Evolutionary conservation across 2,113 vertebrate species (phyloP).

Genomic region (Hypanus sabinus): DNA sequence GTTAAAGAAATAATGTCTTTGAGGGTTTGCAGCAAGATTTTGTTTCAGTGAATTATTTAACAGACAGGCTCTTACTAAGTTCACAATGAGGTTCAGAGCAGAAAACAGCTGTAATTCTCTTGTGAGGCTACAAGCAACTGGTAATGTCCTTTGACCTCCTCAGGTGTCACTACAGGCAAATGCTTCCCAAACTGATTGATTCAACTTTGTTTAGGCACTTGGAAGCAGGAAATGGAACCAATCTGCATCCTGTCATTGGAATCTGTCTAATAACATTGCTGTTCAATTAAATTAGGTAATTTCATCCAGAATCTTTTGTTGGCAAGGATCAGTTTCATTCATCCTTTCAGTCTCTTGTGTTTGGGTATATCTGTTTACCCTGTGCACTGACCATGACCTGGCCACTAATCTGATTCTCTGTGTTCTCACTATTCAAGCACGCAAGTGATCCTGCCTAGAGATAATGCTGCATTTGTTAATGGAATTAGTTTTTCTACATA

Average conservation of each 20-base stretch:
- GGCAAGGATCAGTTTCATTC: not conserved
- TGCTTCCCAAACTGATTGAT: not conserved
- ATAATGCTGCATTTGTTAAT: not conserved
- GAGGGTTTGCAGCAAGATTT: slow-evolving; percentile 6
- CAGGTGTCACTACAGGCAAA: not conserved
- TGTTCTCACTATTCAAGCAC: not conserved
- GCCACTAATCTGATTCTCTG: not conserved
- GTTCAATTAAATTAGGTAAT: not conserved
- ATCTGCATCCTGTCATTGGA: slow-evolving; percentile 11
- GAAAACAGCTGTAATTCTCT: slow-evolving; percentile 19
- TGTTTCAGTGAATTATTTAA: slow-evolving; percentile 33
- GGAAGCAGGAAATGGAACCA: slow-evolving; percentile 8
- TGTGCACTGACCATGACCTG: slow-evolving; percentile 17
- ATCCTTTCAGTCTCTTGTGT: not conserved
- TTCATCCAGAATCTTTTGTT: not conserved
- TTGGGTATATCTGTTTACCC: slow-evolving; percentile 10
- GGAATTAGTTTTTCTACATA: not conserved
- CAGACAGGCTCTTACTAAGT: not conserved
- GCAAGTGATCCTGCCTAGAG: not conserved
- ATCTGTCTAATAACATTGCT: slow-evolving; percentile 10
- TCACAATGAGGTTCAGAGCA: too few relatives aligned
- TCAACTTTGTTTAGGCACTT: not conserved
- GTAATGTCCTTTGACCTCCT: not conserved
- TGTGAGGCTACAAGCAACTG: not conserved
- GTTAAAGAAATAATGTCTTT: not conserved